These are phyloP conservation scores for Adelognathus sp. DNA, from an alignment of 2,888 invertebrate genomes.

Conservation along the genomic window DNA sequence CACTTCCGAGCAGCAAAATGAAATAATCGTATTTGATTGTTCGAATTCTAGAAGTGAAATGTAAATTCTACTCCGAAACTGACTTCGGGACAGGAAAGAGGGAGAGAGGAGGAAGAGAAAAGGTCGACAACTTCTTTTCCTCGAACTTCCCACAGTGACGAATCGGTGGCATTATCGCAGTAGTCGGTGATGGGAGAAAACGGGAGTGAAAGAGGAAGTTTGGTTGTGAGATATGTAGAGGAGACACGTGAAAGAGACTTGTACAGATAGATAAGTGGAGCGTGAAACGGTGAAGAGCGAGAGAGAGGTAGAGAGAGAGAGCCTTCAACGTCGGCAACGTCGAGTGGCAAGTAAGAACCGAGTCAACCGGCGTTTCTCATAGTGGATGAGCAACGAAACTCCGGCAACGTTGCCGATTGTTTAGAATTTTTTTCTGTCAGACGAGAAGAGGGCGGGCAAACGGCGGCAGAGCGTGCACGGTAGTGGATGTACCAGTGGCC, in stretches of 20 bases:
- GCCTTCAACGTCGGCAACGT: conserved; percentile 52
- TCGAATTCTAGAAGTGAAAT: too few species aligned
- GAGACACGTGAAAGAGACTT: conserved; percentile 42
- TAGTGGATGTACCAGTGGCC: conserved; percentile 31
- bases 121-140: background rate
- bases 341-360: conserved; percentile 55
- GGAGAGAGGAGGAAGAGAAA: too few species aligned
- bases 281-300: conserved; percentile 73
- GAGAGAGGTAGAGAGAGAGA: too few species aligned
- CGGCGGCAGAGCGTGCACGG: conserved; percentile 22
- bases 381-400: conserved; percentile 33
- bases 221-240: background rate
- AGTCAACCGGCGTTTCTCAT: conserved; percentile 16
- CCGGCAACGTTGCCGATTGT: conserved; percentile 76
- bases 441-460: conserved; percentile 51
- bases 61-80: too few species aligned
- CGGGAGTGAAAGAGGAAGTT: background rate
- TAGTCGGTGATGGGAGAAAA: background rate
- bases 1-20: too few species aligned
- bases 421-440: conserved; percentile 73
- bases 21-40: too few species aligned
- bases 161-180: conserved; percentile 25
- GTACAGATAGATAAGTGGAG: conserved; percentile 71
- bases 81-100: too few species aligned
- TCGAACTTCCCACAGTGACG: conserved; percentile 26